Percentiles rank a stretch among this genome's conserved stretches.
These are phyloP conservation scores for Lasioglossum lativentre DNA, from an alignment of 2,888 invertebrate genomes.

Conservation along the genomic window DNA sequence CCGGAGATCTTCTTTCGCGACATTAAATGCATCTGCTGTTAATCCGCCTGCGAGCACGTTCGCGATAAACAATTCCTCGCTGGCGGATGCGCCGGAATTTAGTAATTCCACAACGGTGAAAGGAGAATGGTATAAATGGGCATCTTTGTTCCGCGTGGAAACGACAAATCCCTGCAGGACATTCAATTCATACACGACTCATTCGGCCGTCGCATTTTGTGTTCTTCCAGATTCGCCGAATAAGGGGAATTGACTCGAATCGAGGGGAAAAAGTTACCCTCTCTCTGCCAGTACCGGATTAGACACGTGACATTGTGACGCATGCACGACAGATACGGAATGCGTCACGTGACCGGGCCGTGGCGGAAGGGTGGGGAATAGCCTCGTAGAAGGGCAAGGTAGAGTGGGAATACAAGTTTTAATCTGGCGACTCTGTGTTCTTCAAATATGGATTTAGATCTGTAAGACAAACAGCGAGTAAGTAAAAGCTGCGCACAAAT, in stretches of 20 bases:
- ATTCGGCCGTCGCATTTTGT: neutral
- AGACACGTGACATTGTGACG: no score
- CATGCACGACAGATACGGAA: no score
- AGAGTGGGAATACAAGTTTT: neutral
- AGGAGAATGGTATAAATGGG: neutral
- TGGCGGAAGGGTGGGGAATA: no score
- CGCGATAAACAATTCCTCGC: conserved; percentile 14
- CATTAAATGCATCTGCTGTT: conserved; percentile 23
- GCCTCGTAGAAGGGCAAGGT: no score
- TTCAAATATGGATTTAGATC: no score
- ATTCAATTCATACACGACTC: neutral
- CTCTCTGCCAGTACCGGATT: no score
- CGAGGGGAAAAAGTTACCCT: no score
- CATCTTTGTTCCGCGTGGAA: neutral
- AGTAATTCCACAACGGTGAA: neutral
- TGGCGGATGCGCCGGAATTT: neutral
- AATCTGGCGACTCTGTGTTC: no score
- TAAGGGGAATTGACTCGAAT: no score
- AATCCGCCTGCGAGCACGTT: neutral
- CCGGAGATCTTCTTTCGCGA: conserved; percentile 32
- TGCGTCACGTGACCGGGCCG: no score
- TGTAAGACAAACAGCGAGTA: neutral
- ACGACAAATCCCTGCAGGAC: neutral
- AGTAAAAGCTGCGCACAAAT: neutral
- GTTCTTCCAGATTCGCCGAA: neutral